Conservation (phyloP, 2,797 vertebrate species). For the Pyrrhura leucotis region DNA sequence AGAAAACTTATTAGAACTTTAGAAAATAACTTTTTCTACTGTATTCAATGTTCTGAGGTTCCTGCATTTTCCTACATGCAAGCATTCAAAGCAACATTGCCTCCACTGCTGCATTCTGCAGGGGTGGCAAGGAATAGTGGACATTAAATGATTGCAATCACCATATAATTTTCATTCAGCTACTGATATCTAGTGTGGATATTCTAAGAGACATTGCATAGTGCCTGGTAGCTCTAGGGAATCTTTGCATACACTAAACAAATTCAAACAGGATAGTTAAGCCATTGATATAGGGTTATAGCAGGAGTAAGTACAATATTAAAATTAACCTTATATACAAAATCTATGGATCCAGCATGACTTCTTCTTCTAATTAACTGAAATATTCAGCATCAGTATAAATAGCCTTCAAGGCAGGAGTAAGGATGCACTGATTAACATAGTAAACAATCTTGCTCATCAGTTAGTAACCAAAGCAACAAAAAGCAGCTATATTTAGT, state of each 20-base stretch:
- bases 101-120: background rate
- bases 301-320: slow-evolving; percentile 1
- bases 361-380: slow-evolving; percentile 53
- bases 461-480: slow-evolving; percentile 57
- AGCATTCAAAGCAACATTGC: background rate
- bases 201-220: background rate
- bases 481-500: background rate
- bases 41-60: background rate
- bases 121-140: background rate
- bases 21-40: background rate
- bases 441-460: slow-evolving; percentile 48
- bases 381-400: slow-evolving; percentile 56
- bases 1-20: background rate
- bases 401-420: slow-evolving; percentile 55
- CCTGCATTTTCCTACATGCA: background rate
- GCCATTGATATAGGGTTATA: background rate
- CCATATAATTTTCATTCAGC: background rate
- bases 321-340: slow-evolving; percentile 51
- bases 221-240: background rate
- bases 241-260: background rate
- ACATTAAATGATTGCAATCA: background rate
- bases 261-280: slow-evolving; percentile 4
- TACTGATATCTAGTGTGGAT: background rate
- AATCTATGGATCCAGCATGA: slow-evolving; percentile 44
- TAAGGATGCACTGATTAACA: slow-evolving; percentile 46